A percentile compares a stretch with the other conserved stretches of the same genome.
phyloP scores from a whole-genome alignment of 2,113 vertebrate genomes.

The Natator depressus region DNA sequence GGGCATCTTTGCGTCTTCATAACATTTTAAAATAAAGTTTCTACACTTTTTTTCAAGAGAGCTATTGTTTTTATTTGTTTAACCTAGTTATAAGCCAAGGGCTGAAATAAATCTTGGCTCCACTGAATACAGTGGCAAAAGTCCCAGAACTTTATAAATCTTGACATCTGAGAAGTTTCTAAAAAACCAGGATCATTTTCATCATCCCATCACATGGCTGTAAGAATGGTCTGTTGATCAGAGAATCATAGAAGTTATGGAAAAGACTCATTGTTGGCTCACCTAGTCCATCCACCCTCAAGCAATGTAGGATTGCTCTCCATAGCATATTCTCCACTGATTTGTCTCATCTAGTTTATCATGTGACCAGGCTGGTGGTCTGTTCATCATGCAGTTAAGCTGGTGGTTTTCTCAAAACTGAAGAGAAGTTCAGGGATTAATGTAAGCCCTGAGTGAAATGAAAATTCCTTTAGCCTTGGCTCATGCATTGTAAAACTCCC shows the following conservation, averaged over 20 bases:
- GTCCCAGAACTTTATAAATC: conserved; percentile 66
- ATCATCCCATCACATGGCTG: conserved; percentile 35
- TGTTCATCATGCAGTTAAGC: neutral
- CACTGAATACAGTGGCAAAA: conserved; percentile 61
- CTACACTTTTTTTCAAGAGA: conserved; percentile 57
- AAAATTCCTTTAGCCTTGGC: conserved; percentile 45
- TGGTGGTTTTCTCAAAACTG: neutral
- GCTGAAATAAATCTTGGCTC: neutral
- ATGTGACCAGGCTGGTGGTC: neutral
- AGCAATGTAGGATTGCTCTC: neutral
- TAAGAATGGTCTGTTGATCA: conserved; percentile 46
- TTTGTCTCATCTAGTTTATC: neutral
- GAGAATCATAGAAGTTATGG: neutral
- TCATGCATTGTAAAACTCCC: conserved; percentile 66
- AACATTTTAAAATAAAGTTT: conserved; percentile 60
- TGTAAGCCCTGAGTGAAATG: conserved; percentile 22
- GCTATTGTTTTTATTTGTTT: conserved; percentile 70
- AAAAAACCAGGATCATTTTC: conserved; percentile 53
- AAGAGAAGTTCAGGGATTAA: neutral
- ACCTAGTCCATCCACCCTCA: neutral
- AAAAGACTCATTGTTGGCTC: neutral
- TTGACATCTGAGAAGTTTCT: conserved; percentile 49
- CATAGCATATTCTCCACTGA: neutral
- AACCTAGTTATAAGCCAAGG: conserved; percentile 65
- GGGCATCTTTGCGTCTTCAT: conserved; percentile 3